These are phyloP conservation scores for Smutsia temminckii DNA, from an alignment of 2,797 vertebrate species.

Conservation along the genomic window DNA sequence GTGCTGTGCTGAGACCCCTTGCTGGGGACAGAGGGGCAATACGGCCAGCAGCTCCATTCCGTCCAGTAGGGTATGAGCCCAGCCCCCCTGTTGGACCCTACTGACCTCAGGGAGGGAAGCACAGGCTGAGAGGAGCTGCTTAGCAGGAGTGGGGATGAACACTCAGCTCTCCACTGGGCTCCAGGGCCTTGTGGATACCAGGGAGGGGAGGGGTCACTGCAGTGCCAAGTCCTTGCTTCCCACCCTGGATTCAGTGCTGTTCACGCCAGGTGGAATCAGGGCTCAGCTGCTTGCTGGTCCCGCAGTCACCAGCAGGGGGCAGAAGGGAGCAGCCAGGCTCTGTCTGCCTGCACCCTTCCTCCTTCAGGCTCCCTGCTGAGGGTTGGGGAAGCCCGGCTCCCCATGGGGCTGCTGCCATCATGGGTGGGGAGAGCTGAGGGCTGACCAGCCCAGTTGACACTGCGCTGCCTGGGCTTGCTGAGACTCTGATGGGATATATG, in stretches of 20 bases:
- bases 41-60: not conserved
- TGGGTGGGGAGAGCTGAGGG: not conserved
- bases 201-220: not conserved
- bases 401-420: too few species aligned
- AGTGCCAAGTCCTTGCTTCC: not conserved
- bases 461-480: not conserved
- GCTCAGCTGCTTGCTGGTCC: not conserved
- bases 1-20: not conserved
- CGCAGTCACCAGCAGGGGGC: not conserved
- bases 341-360: not conserved
- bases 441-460: not conserved
- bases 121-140: not conserved
- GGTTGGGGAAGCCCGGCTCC: not conserved
- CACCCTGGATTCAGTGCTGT: not conserved
- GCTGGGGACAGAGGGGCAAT: not conserved
- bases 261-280: not conserved
- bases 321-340: not conserved
- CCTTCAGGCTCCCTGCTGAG: not conserved
- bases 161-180: too few species aligned
- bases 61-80: not conserved
- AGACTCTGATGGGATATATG: not conserved
- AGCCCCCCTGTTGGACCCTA: not conserved
- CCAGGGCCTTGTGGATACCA: not conserved
- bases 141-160: not conserved
- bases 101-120: not conserved